Percentiles rank a stretch among this genome's conserved stretches.
Conservation (phyloP, 2,888 invertebrate species). For the Oxycera nigricornis region DNA sequence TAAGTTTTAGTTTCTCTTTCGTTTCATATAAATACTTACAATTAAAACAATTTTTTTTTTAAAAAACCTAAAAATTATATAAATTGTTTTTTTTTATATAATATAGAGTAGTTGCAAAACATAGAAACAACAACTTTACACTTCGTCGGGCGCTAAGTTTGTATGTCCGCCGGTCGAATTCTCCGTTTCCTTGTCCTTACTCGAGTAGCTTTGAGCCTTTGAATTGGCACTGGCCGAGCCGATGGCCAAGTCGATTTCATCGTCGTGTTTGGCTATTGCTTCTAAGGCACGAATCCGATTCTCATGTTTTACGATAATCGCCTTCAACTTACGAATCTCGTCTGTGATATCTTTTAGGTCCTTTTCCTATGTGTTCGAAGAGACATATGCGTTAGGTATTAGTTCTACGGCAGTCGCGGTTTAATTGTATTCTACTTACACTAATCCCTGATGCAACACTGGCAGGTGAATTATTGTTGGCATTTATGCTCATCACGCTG, state of each 20-base stretch:
- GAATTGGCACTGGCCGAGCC: conserved; percentile 16
- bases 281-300: conserved; percentile 66
- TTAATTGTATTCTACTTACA: conserved; percentile 36
- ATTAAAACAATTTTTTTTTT: conserved; percentile 36
- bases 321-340: conserved; percentile 89
- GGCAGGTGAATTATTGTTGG: conserved; percentile 55
- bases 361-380: conserved; percentile 59
- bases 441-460: conserved; percentile 52
- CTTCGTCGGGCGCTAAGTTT: conserved; percentile 56
- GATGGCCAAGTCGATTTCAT: conserved; percentile 53
- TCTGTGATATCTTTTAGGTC: conserved; percentile 84
- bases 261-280: conserved; percentile 56
- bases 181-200: conserved; percentile 50
- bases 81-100: conserved; percentile 15
- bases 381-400: background rate
- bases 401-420: no score
- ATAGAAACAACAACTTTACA: conserved; percentile 49
- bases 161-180: conserved; percentile 48
- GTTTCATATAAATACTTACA: conserved; percentile 38
- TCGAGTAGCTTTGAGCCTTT: conserved; percentile 43
- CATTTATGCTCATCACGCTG: conserved; percentile 49
- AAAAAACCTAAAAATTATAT: conserved; percentile 25
- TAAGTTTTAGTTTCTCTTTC: background rate
- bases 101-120: conserved; percentile 24
- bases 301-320: conserved; percentile 94